phyloP scores from a whole-genome alignment of 2,797 vertebrate genomes.

The Spinus olivaceus region DNA sequence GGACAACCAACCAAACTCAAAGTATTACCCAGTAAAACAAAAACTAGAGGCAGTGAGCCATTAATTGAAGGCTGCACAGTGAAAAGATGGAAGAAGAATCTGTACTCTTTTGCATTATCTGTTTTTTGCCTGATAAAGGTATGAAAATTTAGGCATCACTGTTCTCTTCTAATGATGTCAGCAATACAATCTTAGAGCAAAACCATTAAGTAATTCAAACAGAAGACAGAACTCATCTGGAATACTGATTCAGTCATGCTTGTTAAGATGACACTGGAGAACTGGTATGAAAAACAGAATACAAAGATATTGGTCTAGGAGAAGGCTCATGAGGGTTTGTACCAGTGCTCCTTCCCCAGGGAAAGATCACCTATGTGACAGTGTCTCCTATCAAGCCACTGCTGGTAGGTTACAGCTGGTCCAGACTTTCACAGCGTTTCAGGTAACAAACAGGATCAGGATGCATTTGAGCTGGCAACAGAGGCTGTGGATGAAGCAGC shows the following conservation, averaged over 20 bases:
- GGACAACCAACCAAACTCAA: neutral
- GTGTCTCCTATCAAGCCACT: neutral
- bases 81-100: neutral
- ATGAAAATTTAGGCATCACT: neutral
- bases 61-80: neutral
- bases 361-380: neutral
- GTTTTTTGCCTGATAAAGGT: neutral
- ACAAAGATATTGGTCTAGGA: neutral
- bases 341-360: neutral
- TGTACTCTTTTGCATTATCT: neutral
- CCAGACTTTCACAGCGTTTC: neutral
- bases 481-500: neutral
- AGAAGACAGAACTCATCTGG: neutral
- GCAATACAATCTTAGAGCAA: neutral
- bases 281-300: neutral
- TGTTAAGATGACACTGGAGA: neutral
- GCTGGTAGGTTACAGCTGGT: neutral
- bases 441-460: rapidly evolving
- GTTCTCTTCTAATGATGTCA: neutral
- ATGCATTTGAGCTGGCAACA: neutral
- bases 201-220: neutral
- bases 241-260: neutral
- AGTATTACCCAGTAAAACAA: neutral
- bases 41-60: neutral
- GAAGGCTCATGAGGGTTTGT: neutral